Base-by-base conservation (phyloP, 2,888 invertebrate genomes). In the Laothoe populi region DNA sequence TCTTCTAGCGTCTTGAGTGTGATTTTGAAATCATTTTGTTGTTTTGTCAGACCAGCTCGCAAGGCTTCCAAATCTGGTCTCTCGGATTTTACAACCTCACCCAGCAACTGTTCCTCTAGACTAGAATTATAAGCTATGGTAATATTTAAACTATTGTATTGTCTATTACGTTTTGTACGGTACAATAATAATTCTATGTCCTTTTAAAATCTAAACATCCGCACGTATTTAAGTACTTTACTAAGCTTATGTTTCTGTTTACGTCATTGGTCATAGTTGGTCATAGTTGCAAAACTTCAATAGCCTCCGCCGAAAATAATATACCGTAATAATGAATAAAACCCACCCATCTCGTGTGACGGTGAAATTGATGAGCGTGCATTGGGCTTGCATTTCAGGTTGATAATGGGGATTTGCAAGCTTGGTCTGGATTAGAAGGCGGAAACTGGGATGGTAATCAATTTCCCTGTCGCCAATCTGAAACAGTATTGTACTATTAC, bases 331-430 rank as follows among this genome's bases (percentile, higher is more conserved):
- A 57, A 57, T 57, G n/a, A 59, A 40, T 44, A 16, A 46, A 8
- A 24, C 79, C 80, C 70, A 92, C 84, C 98, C 98, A 83, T 98
- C 98, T 77, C 95, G 95, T 0, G 98, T 99, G 1, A 99, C 98
- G 1, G 98, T 98, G 78, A 99, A 99, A 88, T 99, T 98, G 66
- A 99, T 98, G 16, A 99, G 94, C 0, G 98, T 98, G 7, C 98
- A 97, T 89, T 99, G 98, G 0, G 98, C 98, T 87, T 99, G 98
- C 95, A 98, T 97, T 90, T 99, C 98, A 0, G 98, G 98, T 81
- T 98, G 98, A 83, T 98, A 99, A 89, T 98, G 98, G 0, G 98
- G 98, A 90, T 99, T 99, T 0, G 97, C 98, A 65, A 99, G 88
- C 87, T 99, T 99, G 0, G 98, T 98, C 82, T 99, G 98, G 0